These are phyloP conservation scores for Hoplostethus mediterraneus DNA, from an alignment of 2,797 vertebrate species.

Conservation along the genomic window DNA sequence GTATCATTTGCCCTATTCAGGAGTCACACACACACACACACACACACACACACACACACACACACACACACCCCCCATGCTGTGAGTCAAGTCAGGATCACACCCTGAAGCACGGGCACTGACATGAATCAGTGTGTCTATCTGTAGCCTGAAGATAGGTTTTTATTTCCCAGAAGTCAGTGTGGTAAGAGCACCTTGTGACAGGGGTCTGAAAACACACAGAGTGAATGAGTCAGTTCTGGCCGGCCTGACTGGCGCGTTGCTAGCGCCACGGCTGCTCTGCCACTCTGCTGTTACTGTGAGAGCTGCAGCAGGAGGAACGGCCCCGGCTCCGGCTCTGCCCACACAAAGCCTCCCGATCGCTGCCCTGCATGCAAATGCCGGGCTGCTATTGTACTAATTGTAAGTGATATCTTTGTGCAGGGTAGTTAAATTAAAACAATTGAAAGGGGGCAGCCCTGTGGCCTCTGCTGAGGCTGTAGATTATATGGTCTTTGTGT, in stretches of 20 bases:
- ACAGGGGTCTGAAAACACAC: slow-evolving; percentile 70
- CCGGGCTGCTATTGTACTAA: slow-evolving; percentile 66
- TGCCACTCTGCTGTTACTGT: slow-evolving; percentile 37
- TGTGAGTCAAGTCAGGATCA: slow-evolving; percentile 33
- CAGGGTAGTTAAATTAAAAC: slow-evolving; percentile 70
- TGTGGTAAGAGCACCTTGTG: slow-evolving; percentile 57
- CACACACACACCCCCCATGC: neutral
- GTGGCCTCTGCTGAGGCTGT: slow-evolving; percentile 47
- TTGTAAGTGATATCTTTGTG: slow-evolving; percentile 74
- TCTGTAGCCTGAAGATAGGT: slow-evolving; percentile 64
- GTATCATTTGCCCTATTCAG: neutral
- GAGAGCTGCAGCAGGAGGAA: slow-evolving; percentile 42
- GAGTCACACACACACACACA: neutral
- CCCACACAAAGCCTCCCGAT: slow-evolving; percentile 58
- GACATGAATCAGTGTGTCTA: slow-evolving; percentile 61
- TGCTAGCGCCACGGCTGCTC: slow-evolving; percentile 41
- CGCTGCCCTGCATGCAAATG: slow-evolving; percentile 80
- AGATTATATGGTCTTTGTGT: slow-evolving; percentile 65
- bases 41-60: neutral
- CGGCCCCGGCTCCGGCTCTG: slow-evolving; percentile 48
- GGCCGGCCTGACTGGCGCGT: slow-evolving; percentile 31
- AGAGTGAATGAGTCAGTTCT: neutral
- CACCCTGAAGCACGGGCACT: slow-evolving; percentile 38
- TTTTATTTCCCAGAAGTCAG: slow-evolving; percentile 46
- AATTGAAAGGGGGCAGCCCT: slow-evolving; percentile 53